Base-by-base conservation (phyloP, 2,888 invertebrate species). In the Ochropleura plecta region DNA sequence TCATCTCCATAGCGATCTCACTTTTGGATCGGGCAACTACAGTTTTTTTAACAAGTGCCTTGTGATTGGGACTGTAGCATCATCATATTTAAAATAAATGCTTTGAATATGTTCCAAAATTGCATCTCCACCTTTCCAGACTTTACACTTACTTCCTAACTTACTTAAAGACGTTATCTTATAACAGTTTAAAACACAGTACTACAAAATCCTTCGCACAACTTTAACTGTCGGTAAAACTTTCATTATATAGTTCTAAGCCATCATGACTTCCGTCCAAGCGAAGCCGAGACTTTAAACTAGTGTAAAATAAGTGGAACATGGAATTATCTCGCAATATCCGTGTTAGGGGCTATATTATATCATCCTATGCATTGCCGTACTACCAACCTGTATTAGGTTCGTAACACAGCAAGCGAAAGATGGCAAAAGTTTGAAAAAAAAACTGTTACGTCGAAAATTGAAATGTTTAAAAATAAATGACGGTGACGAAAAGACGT, bases 281-380 rank as follows among this genome's bases (percentile, higher is more conserved):
- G 78, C 72, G 40, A 75, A 78, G 76, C 76, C 88, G 70, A 75
- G 85, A 79, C 82, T 73, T 78, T 59, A 60, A 76, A 79, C 81
- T 87, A 87, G 90, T 91, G 88, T 90, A 89, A 91, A 92, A 92
- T 93, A 93, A 93, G 90, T 93, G 88, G 92, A 93, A 91, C 93
- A 89, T 91, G 86, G 90, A 88, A 93, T 93, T 93, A 93, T 91
- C 91, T 88, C 74, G 92, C 92, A 93, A 93, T 93, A 93, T 93
- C 93, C 93, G 93, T 91, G 91, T 92, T 92, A 82, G 86, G 89
- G 89, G 83, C 91, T 89, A 91, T 94, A 92, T 94, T 94, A 93
- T 94, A 94, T 94, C 94, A 93, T 93, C 93, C 88, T 88, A 85
- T 85, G 46, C 88, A 82, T 88, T 85, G 86, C 86, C 83, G 84